A percentile compares a stretch with the other conserved stretches of the same genome.
phyloP scores from a whole-genome alignment of 2,797 vertebrate genomes.

The Dendrocincla tyrannina region DNA sequence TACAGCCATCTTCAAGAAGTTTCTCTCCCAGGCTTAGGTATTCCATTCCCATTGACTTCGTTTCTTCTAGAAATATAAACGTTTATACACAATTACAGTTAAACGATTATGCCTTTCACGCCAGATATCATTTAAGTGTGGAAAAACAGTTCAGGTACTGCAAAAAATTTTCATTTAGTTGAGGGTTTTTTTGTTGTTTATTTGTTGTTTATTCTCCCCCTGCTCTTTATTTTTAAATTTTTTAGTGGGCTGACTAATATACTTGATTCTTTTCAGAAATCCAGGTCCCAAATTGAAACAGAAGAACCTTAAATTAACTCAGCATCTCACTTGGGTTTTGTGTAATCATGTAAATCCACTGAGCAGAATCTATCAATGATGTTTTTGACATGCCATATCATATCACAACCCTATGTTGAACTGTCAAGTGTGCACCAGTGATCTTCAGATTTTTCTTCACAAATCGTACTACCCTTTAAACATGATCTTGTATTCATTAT shows the following conservation, averaged over 20 bases:
- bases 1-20: slow-evolving; percentile 82
- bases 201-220: no score
- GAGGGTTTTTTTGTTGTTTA: rapidly evolving
- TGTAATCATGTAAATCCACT: neutral
- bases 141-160: neutral
- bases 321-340: neutral
- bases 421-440: neutral
- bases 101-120: neutral
- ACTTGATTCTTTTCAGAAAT: neutral
- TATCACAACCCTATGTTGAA: neutral
- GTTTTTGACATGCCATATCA: neutral
- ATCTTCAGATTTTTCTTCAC: neutral
- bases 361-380: neutral
- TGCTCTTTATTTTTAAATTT: neutral
- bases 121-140: neutral
- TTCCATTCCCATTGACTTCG: slow-evolving; percentile 69
- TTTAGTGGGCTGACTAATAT: neutral
- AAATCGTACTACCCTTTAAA: neutral
- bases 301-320: neutral
- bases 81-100: neutral
- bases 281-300: neutral
- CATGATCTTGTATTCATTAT: neutral
- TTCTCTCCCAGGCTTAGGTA: slow-evolving; percentile 71
- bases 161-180: neutral
- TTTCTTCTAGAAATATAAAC: slow-evolving; percentile 77